A percentile compares a stretch with the other conserved stretches of the same genome.
Conservation (phyloP, 2,888 invertebrate species). For the Cheilosia grossa region DNA sequence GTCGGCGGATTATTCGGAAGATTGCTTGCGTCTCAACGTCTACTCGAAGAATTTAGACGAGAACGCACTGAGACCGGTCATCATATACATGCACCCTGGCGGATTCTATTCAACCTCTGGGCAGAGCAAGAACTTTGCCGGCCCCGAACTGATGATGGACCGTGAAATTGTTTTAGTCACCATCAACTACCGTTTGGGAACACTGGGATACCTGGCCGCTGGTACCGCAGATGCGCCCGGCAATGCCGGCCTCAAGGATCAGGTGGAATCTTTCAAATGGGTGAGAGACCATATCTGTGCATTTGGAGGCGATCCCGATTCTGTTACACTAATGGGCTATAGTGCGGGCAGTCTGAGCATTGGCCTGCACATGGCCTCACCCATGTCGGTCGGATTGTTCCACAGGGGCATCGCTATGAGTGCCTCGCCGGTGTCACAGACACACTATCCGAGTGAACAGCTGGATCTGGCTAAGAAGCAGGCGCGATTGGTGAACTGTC, state of each 20-base stretch:
- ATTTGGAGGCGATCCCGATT: constrained; percentile 87
- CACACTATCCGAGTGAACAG: constrained; percentile 84
- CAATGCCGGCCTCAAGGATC: constrained; percentile 89
- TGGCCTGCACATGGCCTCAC: constrained; percentile 85
- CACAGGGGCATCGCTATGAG: constrained; percentile 89
- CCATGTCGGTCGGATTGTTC: constrained; percentile 88
- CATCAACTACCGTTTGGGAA: constrained; percentile 86
- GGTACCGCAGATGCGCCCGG: constrained; percentile 87
- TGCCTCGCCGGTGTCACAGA: constrained; percentile 85
- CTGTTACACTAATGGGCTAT: constrained; percentile 87
- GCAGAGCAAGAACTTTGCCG: constrained; percentile 83
- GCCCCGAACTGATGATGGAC: constrained; percentile 86
- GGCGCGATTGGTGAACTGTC: constrained; percentile 85
- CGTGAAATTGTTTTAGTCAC: constrained; percentile 87
- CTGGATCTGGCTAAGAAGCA: constrained; percentile 86
- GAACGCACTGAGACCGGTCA: constrained; percentile 84
- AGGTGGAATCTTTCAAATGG: constrained; percentile 87
- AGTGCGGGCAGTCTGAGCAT: constrained; percentile 84
- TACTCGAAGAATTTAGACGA: constrained; percentile 82
- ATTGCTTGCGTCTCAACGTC: constrained; percentile 85
- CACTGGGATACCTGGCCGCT: constrained; percentile 86
- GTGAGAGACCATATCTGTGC: constrained; percentile 86
- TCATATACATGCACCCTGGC: constrained; percentile 88
- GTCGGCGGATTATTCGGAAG: constrained; percentile 83
- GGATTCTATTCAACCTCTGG: constrained; percentile 86